These are phyloP conservation scores for Pygocentrus nattereri DNA, from an alignment of 2,797 vertebrate genomes.

Conservation along the genomic window DNA sequence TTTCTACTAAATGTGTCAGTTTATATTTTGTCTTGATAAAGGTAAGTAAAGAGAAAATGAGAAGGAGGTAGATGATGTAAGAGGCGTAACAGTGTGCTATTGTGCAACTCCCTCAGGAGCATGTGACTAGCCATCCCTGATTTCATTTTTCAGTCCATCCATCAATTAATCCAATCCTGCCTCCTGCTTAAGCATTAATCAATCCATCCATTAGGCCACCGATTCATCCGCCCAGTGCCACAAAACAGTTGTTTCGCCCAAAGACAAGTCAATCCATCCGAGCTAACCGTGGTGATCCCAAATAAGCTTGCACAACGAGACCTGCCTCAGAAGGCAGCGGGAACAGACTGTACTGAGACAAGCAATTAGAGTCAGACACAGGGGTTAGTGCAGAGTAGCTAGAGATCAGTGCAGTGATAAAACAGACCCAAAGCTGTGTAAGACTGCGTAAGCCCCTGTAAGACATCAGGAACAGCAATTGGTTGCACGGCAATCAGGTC, in stretches of 20 bases:
- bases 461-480: slow-evolving; percentile 31
- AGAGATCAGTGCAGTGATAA: slow-evolving; percentile 34
- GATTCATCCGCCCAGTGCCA: slow-evolving; percentile 48
- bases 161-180: slow-evolving; percentile 46
- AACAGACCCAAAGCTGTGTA: slow-evolving; percentile 34
- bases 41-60: not conserved
- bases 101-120: slow-evolving; percentile 14
- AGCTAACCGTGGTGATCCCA: slow-evolving; percentile 42
- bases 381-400: slow-evolving; percentile 40
- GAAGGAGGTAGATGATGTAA: not conserved
- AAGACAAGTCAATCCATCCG: slow-evolving; percentile 56
- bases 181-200: slow-evolving; percentile 40
- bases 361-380: slow-evolving; percentile 55
- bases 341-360: slow-evolving; percentile 49
- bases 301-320: slow-evolving; percentile 46
- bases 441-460: slow-evolving; percentile 41
- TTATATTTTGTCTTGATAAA: not conserved
- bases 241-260: slow-evolving; percentile 52
- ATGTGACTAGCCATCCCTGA: slow-evolving; percentile 26
- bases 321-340: slow-evolving; percentile 37
- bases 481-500: slow-evolving; percentile 13
- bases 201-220: slow-evolving; percentile 50
- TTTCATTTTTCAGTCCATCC: slow-evolving; percentile 43
- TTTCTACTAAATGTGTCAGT: not conserved
- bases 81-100: not conserved